These are phyloP conservation scores for Tamias sibiricus DNA, from an alignment of 2,113 vertebrate genomes.

Conservation along the genomic window DNA sequence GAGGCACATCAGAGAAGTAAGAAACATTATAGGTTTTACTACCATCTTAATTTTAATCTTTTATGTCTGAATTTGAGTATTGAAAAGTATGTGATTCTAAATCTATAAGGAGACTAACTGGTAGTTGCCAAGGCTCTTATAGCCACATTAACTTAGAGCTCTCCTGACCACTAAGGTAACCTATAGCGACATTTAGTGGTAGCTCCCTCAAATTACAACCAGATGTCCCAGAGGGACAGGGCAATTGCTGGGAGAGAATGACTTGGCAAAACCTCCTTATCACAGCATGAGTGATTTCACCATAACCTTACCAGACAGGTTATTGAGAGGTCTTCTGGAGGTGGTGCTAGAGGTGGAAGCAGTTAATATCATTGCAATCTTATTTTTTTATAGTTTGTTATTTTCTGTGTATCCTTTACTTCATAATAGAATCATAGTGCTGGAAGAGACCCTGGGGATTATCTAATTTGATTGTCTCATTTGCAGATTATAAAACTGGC, in stretches of 20 bases:
- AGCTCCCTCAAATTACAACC: constrained; percentile 65
- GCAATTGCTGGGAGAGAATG: not conserved
- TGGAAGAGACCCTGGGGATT: not conserved
- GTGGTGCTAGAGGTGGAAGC: not conserved
- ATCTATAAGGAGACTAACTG: not conserved
- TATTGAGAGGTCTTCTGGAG: not conserved
- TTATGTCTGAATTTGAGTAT: not conserved
- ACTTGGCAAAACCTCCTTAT: not conserved
- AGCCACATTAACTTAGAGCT: not conserved
- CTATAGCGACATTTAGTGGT: constrained; percentile 77
- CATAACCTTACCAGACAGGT: not conserved
- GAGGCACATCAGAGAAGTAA: not conserved
- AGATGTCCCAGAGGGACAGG: constrained; percentile 19
- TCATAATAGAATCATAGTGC: not conserved
- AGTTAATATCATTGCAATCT: not conserved
- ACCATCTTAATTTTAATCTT: not conserved
- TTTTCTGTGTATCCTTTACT: constrained; percentile 15
- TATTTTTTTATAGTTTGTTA: not conserved
- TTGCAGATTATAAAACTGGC: constrained; percentile 43
- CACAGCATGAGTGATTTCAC: not conserved
- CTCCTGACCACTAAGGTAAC: not conserved
- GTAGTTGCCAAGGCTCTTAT: not conserved
- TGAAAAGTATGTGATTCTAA: not conserved
- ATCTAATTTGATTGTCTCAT: constrained; percentile 37
- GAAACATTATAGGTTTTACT: not conserved